phyloP scores from a whole-genome alignment of 1,140 invertebrate genomes.

The Drosophila malerkotliana region DNA sequence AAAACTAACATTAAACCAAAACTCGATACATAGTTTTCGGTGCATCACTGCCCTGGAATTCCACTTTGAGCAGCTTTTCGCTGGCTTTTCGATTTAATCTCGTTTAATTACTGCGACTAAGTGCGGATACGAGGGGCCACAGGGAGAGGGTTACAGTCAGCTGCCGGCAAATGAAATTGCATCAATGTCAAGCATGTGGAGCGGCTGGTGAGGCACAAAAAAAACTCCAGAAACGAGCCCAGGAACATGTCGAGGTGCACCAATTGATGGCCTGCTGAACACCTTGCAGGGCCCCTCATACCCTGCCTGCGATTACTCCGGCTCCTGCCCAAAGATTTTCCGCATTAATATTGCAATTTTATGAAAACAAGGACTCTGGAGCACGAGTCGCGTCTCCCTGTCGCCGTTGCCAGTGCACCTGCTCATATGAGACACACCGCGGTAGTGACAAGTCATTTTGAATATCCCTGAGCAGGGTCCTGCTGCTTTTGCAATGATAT shows the following conservation, averaged over 20 bases:
- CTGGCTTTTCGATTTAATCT: conserved; percentile 70
- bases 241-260: conserved; percentile 31
- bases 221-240: background rate
- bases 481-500: conserved; percentile 21
- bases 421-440: conserved; percentile 50
- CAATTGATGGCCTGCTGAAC: conserved; percentile 56
- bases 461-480: conserved; percentile 18
- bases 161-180: conserved; percentile 56
- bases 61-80: conserved; percentile 71
- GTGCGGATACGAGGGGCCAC: conserved; percentile 15
- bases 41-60: conserved; percentile 58
- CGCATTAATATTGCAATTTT: conserved; percentile 63
- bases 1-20: background rate
- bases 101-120: conserved; percentile 75
- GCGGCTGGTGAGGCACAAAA: conserved; percentile 6
- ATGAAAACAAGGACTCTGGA: conserved; percentile 50
- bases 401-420: conserved; percentile 51
- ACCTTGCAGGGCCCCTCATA: conserved; percentile 23
- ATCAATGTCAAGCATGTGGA: conserved; percentile 55
- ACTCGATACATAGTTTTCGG: background rate
- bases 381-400: conserved; percentile 21
- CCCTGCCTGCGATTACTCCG: conserved; percentile 1
- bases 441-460: conserved; percentile 39
- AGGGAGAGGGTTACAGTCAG: conserved; percentile 43
- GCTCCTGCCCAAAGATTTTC: conserved; percentile 67